These are phyloP conservation scores for Candoia aspera DNA, from an alignment of 2,113 vertebrate species.

Conservation along the genomic window DNA sequence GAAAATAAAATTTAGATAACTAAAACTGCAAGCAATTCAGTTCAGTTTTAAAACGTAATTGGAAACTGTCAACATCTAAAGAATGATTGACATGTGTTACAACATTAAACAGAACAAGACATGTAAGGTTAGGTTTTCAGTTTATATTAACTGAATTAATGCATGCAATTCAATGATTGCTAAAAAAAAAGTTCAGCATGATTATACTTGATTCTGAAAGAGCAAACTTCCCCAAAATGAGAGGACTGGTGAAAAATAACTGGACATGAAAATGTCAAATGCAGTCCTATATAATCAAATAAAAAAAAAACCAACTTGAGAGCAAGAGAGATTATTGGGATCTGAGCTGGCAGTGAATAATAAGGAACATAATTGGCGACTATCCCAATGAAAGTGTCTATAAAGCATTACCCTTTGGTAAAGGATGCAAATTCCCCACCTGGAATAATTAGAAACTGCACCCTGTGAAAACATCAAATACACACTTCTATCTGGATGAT, in stretches of 20 bases:
- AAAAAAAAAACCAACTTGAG: background rate
- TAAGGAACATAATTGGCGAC: background rate
- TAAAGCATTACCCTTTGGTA: background rate
- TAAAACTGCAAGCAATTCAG: background rate
- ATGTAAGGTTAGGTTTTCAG: too few relatives aligned
- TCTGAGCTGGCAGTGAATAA: background rate
- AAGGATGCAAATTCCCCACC: background rate
- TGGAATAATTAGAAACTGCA: background rate
- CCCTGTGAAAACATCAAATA: background rate
- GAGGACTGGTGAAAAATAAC: too few relatives aligned
- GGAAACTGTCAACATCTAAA: background rate
- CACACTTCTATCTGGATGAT: background rate
- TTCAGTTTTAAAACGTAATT: background rate
- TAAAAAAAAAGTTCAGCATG: too few relatives aligned
- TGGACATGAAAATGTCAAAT: background rate
- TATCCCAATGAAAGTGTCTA: background rate
- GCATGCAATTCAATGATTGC: too few relatives aligned
- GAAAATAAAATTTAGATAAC: background rate
- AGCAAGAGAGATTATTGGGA: background rate
- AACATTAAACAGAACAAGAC: background rate
- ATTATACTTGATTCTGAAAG: too few relatives aligned
- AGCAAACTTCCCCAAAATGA: too few relatives aligned
- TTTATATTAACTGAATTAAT: too few relatives aligned
- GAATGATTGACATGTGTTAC: background rate
- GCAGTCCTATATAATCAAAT: background rate